Base-by-base conservation (phyloP, 2,888 invertebrate species). In the Cryptus viduatorius region DNA sequence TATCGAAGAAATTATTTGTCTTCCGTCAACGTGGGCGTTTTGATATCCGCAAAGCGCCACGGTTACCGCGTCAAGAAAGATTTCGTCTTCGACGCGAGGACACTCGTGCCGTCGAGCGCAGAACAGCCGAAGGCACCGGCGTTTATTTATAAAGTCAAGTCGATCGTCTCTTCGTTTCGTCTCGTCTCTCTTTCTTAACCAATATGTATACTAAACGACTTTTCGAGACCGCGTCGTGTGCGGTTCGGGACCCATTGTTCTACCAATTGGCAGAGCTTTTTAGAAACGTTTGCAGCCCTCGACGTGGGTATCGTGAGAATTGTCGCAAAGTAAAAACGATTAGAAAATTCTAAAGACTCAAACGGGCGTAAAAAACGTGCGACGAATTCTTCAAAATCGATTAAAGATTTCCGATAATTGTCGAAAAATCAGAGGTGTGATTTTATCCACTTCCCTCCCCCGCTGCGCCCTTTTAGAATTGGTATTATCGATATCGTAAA, bases 211-310 rank as follows among this genome's bases (percentile, higher is more conserved):
- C 37, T 61, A 31, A 61, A 31, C 56, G 42, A 44, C n/a, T 16
- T 42, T 72, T 72, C 42, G 37, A 37, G n/a, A 31, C 37, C 46
- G 42, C 24, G 16, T 59, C 73, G 42, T 42, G 59, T 44, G 44
- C 67, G 48, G 67, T 31, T 48, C 37, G 56, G 61, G 48, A 37
- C 65, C 61, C 65, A 61, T 78, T 78, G 71, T 72, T 82, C 67
- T 19, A 59, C 37, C 48, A 72, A 82, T 82, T 82, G 82, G 71
- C 72, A 59, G 12, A 78, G 72, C 67, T 78, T 48, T 73, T 78
- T 4, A 19, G 16, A 53, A 53, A 53, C 16, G 53, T 10, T 53
- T 19, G 53, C 50, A 53, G 48, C 65, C 31, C 7, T 46, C 37
- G 2, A 50, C 53, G 56, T 44, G 56, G 48, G 50, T 64, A 65